These are phyloP conservation scores for Halcyon senegalensis DNA, from an alignment of 2,113 vertebrate species.

Conservation along the genomic window DNA sequence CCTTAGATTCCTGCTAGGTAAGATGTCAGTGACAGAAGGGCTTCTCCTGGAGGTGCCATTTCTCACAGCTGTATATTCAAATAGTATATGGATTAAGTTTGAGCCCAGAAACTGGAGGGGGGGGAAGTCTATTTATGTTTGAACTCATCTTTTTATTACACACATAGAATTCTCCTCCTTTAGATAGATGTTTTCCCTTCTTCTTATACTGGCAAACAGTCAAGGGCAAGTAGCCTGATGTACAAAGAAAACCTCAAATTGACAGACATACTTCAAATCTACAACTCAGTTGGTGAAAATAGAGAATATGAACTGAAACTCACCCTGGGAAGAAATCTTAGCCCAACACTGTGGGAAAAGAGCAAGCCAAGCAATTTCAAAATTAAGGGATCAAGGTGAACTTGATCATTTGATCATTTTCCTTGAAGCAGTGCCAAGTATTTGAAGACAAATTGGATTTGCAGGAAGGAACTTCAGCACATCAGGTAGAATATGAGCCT, in stretches of 20 bases:
- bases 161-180: neutral
- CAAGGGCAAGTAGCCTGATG: slow-evolving; percentile 67
- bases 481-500: slow-evolving; percentile 65
- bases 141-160: neutral
- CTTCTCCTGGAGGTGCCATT: slow-evolving; percentile 10
- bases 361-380: slow-evolving; percentile 57
- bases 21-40: slow-evolving; percentile 2
- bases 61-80: neutral
- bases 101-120: neutral
- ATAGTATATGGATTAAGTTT: neutral
- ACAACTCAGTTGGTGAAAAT: slow-evolving; percentile 68
- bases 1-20: neutral
- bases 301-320: slow-evolving; percentile 52
- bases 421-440: slow-evolving; percentile 73
- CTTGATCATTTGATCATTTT: slow-evolving; percentile 66
- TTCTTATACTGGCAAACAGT: slow-evolving; percentile 49
- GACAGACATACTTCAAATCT: slow-evolving; percentile 52
- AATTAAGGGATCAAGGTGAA: slow-evolving; percentile 73
- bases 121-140: neutral
- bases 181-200: slow-evolving; percentile 7
- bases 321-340: slow-evolving; percentile 53
- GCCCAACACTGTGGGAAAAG: slow-evolving; percentile 16
- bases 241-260: slow-evolving; percentile 25
- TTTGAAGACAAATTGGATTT: slow-evolving; percentile 73
- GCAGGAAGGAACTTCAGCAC: slow-evolving; percentile 55